phyloP scores from a whole-genome alignment of 1,140 invertebrate species.

The Papilio machaon region DNA sequence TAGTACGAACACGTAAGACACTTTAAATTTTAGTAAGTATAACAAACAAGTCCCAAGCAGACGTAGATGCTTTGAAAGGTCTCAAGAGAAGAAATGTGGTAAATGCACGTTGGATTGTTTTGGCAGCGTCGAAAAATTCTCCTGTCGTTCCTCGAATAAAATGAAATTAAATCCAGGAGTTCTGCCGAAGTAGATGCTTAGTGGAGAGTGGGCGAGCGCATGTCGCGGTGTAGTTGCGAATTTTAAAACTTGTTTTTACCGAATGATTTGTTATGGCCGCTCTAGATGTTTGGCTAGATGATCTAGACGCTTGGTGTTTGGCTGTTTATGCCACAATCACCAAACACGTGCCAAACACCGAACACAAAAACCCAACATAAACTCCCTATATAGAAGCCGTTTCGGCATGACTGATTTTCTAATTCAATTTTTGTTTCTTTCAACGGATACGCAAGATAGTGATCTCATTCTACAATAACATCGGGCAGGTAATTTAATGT shows the following conservation, averaged over 20 bases:
- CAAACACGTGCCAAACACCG: no score
- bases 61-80: neutral
- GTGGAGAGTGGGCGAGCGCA: neutral
- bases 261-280: neutral
- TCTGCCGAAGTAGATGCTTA: neutral
- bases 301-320: no score
- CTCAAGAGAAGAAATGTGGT: constrained; percentile 4
- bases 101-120: constrained; percentile 14
- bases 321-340: no score
- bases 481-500: neutral
- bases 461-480: neutral
- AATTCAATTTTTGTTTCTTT: neutral
- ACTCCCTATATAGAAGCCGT: no score
- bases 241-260: neutral
- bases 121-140: neutral
- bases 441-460: neutral
- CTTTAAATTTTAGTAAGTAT: neutral
- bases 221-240: neutral
- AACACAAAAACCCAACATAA: no score
- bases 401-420: no score
- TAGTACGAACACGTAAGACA: neutral
- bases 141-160: neutral
- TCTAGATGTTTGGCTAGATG: no score
- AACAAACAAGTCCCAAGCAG: neutral
- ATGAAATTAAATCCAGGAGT: neutral